These are phyloP conservation scores for Sternarchorhynchus goeldii DNA, from an alignment of 2,797 vertebrate species.

Conservation along the genomic window DNA sequence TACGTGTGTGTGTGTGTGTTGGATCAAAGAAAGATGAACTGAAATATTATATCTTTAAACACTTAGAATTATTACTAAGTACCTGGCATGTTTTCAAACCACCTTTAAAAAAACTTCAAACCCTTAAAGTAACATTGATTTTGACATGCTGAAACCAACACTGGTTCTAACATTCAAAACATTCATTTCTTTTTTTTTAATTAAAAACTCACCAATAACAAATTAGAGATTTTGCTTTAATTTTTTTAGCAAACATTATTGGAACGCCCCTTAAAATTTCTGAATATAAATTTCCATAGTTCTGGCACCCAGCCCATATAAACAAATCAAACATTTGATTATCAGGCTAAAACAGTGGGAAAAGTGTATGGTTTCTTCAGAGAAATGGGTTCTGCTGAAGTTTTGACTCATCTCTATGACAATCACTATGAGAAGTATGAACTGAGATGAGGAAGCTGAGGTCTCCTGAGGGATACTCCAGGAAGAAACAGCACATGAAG, in stretches of 20 bases:
- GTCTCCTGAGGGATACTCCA: background rate
- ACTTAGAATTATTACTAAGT: too few species aligned
- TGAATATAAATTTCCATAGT: too few species aligned
- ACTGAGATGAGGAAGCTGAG: conserved; percentile 24
- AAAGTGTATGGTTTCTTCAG: too few species aligned
- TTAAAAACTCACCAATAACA: too few species aligned
- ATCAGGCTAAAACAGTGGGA: too few species aligned
- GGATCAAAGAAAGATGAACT: too few species aligned
- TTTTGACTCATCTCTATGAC: background rate
- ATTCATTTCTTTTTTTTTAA: background rate
- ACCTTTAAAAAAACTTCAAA: too few species aligned
- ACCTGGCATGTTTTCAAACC: too few species aligned
- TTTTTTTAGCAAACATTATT: background rate
- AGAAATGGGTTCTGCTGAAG: background rate
- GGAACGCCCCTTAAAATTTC: background rate
- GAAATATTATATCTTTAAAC: too few species aligned
- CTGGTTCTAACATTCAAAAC: background rate
- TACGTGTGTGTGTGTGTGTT: too few species aligned
- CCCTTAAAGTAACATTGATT: background rate
- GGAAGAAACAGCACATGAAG: background rate
- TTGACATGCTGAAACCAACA: background rate
- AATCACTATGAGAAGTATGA: conserved; percentile 10
- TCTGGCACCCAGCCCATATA: too few species aligned
- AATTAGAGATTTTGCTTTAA: background rate
- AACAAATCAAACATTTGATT: too few species aligned